Percentiles rank a stretch among this genome's conserved stretches.
Conservation (phyloP, 2,797 vertebrate genomes). For the Tadarida brasiliensis region DNA sequence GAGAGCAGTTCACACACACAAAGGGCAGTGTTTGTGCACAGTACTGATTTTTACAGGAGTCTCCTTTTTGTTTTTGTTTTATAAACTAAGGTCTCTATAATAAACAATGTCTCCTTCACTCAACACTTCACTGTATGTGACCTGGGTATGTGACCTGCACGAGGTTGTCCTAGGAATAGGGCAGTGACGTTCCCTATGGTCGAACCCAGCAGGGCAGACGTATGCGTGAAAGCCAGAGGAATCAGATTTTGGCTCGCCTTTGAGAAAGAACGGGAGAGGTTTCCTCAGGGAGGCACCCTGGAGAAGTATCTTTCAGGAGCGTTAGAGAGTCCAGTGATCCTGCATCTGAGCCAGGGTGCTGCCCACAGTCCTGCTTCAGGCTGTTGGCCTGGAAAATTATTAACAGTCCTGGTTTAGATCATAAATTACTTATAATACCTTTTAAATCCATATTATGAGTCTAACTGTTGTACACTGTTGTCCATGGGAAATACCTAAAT, state of each 20-base stretch:
- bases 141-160: background rate
- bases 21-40: too few species aligned
- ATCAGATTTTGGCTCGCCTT: background rate
- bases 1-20: background rate
- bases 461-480: background rate
- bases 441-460: background rate
- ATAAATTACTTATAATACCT: background rate
- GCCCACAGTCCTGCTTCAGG: background rate
- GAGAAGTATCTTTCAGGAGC: background rate
- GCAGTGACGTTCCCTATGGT: rapidly evolving
- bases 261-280: background rate
- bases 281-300: background rate
- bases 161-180: background rate
- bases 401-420: background rate
- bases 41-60: background rate
- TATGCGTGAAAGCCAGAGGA: rapidly evolving
- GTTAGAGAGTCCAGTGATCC: rapidly evolving
- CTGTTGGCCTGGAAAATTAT: background rate
- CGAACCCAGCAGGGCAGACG: background rate
- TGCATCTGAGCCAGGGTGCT: background rate
- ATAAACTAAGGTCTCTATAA: background rate
- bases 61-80: background rate
- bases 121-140: background rate
- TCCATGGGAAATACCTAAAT: background rate
- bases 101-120: background rate